phyloP scores from a whole-genome alignment of 2,888 invertebrate genomes.

The Pterobdella sp. region DNA sequence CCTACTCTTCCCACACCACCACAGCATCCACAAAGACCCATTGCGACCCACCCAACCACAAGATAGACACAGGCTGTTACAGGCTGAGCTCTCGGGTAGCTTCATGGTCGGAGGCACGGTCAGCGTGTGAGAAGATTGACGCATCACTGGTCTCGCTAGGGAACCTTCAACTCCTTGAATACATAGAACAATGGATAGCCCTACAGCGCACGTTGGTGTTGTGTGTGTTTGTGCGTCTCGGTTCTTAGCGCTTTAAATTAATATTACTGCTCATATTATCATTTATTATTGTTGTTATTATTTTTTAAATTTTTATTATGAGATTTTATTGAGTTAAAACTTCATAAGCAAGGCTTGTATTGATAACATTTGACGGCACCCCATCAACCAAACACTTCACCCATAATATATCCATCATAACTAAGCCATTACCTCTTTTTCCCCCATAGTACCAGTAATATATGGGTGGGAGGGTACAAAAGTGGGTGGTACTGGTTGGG shows the following conservation, averaged over 20 bases:
- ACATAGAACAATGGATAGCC: slow-evolving; percentile 18
- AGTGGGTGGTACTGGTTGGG: slow-evolving; percentile 23
- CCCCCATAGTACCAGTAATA: slow-evolving; percentile 10
- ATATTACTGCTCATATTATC: neutral
- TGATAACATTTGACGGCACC: too few relatives aligned
- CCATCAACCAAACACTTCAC: neutral
- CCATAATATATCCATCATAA: neutral
- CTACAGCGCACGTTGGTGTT: too few relatives aligned
- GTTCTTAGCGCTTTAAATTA: neutral
- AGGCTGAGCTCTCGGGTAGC: neutral
- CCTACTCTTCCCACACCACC: neutral
- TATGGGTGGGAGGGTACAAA: slow-evolving; percentile 23
- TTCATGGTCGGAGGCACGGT: slow-evolving; percentile 8
- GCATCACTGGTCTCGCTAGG: slow-evolving; percentile 10
- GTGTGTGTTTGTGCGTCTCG: too few relatives aligned
- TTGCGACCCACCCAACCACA: neutral
- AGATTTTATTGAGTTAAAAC: too few relatives aligned
- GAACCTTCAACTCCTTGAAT: neutral
- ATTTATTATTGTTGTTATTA: slow-evolving; percentile 8
- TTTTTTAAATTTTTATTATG: neutral
- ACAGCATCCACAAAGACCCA: neutral
- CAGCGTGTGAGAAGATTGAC: neutral
- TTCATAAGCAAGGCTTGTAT: too few relatives aligned
- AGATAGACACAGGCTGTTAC: slow-evolving; percentile 9
- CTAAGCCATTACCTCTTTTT: neutral